phyloP scores from a whole-genome alignment of 1,140 invertebrate genomes.

The Papilio xuthus region DNA sequence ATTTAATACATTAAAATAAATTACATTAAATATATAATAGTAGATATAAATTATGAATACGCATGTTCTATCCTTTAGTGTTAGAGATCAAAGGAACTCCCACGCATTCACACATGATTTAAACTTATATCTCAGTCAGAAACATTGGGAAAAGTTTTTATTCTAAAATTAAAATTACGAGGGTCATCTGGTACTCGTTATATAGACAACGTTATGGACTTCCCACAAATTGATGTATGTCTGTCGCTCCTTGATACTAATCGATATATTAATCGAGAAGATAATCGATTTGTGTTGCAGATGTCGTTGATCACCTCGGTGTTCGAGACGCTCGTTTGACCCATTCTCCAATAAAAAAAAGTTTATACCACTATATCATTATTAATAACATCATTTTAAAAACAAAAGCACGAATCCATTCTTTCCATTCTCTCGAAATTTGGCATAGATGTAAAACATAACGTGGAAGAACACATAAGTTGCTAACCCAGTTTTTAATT shows the following conservation, averaged over 20 bases:
- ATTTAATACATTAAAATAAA: background rate
- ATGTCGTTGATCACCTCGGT: no score
- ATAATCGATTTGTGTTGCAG: no score
- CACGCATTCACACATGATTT: constrained; percentile 23
- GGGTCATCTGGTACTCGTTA: constrained; percentile 21
- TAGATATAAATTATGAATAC: background rate
- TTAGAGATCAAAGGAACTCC: background rate
- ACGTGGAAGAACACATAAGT: no score
- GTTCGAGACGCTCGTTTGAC: no score
- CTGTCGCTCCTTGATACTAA: background rate
- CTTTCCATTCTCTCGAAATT: no score
- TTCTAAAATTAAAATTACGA: constrained; percentile 23
- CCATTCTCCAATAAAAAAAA: no score
- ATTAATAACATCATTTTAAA: no score
- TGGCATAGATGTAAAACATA: no score
- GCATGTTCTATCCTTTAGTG: constrained; percentile 3
- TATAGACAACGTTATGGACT: background rate
- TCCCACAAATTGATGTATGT: constrained; percentile 14
- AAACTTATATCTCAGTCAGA: background rate
- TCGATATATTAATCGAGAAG: background rate
- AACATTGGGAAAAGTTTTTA: background rate
- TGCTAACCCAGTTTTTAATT: no score
- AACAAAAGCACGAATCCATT: no score
- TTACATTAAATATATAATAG: background rate
- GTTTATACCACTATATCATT: no score